Evolutionary conservation across 2,888 invertebrate species (phyloP).

Genomic region (Heliconius aoede): DNA sequence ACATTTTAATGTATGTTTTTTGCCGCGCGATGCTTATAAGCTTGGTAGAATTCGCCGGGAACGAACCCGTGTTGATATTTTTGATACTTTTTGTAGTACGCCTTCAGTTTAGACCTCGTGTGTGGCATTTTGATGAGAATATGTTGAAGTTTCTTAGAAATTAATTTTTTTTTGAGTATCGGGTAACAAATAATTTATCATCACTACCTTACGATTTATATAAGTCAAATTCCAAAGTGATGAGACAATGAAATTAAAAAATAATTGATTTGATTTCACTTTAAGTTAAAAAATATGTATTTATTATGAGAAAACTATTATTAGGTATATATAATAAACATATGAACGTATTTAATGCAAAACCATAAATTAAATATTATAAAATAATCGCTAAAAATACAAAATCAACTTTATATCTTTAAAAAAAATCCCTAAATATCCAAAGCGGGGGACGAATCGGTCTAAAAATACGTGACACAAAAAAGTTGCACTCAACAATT

Average conservation of each 20-base stretch:
- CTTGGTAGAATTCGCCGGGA: conserved; percentile 5
- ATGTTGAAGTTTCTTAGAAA: conserved; percentile 1
- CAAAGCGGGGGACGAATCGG: not conserved
- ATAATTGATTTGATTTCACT: not conserved
- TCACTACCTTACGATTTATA: not conserved
- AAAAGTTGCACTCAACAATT: conserved; percentile 14
- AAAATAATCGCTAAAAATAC: not conserved
- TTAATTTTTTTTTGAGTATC: not conserved
- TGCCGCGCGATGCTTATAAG: not conserved
- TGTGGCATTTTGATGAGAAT: conserved; percentile 6
- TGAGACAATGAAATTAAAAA: not conserved
- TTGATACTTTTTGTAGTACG: conserved; percentile 9
- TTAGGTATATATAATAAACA: not conserved
- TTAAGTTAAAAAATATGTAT: no score
- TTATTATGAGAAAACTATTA: not conserved
- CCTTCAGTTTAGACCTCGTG: not conserved
- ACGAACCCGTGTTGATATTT: not conserved
- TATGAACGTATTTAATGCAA: not conserved
- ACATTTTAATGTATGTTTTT: conserved; percentile 25
- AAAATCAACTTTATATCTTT: not conserved
- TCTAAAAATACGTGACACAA: conserved; percentile 29
- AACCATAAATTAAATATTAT: not conserved
- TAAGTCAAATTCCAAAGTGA: not conserved
- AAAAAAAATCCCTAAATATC: not conserved
- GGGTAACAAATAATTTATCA: not conserved